Evolutionary conservation across 2,113 vertebrate species (phyloP), one percentile per base, ranked within the genome.

Genomic region (Mus spicilegus): DNA sequence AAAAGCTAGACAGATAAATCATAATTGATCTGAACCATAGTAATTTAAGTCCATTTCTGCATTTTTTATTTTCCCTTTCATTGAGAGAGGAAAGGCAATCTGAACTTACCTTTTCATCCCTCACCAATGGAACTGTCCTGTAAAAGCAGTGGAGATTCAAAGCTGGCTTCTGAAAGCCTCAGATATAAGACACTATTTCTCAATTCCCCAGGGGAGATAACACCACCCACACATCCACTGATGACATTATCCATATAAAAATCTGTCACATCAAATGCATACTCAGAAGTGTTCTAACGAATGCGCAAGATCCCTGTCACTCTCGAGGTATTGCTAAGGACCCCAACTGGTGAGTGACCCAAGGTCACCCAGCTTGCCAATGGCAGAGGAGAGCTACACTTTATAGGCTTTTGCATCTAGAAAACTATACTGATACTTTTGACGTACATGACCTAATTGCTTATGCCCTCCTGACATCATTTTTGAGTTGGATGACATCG

Each of bases 1-100:
- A 13, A 78, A 70, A 81, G 75, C 33, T 65, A 30, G 82, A 65
- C 17, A 70, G 2, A 85, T 76, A 93, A 95, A n/a, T 76, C 22
- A 65, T 4, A 90, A 46, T 80, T 95, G 73, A 77, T 56, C 63
- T 58, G 84, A 93, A 93, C 46, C 56, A 3, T 54, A 91, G 46
- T 26, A n/a, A 8, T 46, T 67, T 16, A 80, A 80, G 5, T 28
- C 91, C 13, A 80, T 93, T 73, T 88, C 33, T 46, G 70, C 58
- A 26, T 72, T 95, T 76, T 88, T 96, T 94, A 36, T 11, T 24
- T 95, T 14, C n/a, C 20, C 78, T 89, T 90, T 90, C 69, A 14
- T 72, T 5, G 49, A 96, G 46, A 90, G 95, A 93, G 10, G 81
- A 89, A 90, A 63, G 2, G 19, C 63, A 77, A 3, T 76, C 26